phyloP scores from a whole-genome alignment of 2,113 vertebrate genomes.

The Syngnathus typhle region DNA sequence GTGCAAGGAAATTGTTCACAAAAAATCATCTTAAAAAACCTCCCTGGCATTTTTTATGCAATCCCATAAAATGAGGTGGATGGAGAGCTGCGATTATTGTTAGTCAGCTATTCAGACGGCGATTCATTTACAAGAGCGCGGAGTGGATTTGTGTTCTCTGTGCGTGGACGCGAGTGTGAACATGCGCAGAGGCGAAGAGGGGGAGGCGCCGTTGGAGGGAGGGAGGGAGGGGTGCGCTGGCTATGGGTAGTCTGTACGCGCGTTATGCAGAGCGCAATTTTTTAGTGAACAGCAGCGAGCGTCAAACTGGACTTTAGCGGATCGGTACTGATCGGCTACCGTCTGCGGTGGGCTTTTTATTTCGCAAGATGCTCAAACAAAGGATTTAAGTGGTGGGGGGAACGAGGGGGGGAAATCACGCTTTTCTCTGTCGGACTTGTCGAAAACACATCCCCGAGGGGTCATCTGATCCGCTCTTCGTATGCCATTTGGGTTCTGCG shows the following conservation, averaged over 20 bases:
- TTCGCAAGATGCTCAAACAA: constrained; percentile 22
- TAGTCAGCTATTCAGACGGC: neutral
- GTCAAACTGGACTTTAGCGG: constrained; percentile 19
- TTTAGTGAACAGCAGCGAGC: constrained; percentile 43
- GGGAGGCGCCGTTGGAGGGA: neutral
- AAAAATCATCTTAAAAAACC: constrained; percentile 16
- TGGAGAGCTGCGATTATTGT: neutral
- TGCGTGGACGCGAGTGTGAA: neutral
- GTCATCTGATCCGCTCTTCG: neutral
- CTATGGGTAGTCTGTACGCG: constrained; percentile 55
- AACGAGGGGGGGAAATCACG: neutral
- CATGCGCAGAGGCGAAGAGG: constrained; percentile 15
- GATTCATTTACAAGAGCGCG: neutral
- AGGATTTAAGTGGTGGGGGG: neutral
- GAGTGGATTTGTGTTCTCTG: constrained; percentile 9
- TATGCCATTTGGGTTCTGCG: neutral
- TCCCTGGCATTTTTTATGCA: constrained; percentile 5
- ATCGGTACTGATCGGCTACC: neutral
- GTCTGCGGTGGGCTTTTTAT: neutral
- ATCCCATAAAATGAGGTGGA: constrained; percentile 5
- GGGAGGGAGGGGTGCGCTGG: neutral
- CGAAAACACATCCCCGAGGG: neutral
- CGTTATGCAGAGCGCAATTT: constrained; percentile 46
- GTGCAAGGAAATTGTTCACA: no score
- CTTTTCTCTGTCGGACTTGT: constrained; percentile 1